Evolutionary conservation across 2,888 invertebrate genomes (phyloP).

Genomic region (Eupithecia subumbrata): DNA sequence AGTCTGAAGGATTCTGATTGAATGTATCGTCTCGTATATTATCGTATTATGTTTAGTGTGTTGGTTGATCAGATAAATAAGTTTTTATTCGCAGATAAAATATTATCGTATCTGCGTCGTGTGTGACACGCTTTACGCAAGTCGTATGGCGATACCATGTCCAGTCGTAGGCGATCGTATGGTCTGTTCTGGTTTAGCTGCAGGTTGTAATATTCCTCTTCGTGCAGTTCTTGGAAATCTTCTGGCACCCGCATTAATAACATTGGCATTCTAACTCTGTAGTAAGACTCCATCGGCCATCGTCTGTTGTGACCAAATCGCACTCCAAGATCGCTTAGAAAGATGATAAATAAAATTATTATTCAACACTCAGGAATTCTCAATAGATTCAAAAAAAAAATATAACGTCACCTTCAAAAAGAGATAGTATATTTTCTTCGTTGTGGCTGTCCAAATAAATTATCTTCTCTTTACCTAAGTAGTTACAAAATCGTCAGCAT

Average conservation of each 20-base stretch:
- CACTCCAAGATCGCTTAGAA: constrained; percentile 91
- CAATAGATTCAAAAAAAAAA: constrained; percentile 82
- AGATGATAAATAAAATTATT: constrained; percentile 87
- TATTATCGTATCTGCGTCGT: too few species aligned
- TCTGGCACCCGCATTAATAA: constrained; percentile 88
- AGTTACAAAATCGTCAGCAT: constrained; percentile 85
- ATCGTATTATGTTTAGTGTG: too few species aligned
- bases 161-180: too few species aligned
- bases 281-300: constrained; percentile 88
- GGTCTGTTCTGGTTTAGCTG: constrained; percentile 85
- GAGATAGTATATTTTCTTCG: constrained; percentile 84
- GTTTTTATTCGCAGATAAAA: too few species aligned
- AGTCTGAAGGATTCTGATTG: too few species aligned
- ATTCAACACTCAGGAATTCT: constrained; percentile 80
- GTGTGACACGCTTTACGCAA: too few species aligned
- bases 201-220: constrained; percentile 83
- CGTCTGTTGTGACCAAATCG: constrained; percentile 88
- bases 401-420: constrained; percentile 85
- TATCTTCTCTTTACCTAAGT: constrained; percentile 83
- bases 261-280: constrained; percentile 90
- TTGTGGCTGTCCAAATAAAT: constrained; percentile 89
- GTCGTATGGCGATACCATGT: constrained; percentile 91
- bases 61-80: too few species aligned
- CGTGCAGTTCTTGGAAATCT: constrained; percentile 81
- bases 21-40: too few species aligned